A percentile compares a stretch with the other conserved stretches of the same genome.
Conservation (phyloP, 2,797 vertebrate genomes). For the Anableps anableps region DNA sequence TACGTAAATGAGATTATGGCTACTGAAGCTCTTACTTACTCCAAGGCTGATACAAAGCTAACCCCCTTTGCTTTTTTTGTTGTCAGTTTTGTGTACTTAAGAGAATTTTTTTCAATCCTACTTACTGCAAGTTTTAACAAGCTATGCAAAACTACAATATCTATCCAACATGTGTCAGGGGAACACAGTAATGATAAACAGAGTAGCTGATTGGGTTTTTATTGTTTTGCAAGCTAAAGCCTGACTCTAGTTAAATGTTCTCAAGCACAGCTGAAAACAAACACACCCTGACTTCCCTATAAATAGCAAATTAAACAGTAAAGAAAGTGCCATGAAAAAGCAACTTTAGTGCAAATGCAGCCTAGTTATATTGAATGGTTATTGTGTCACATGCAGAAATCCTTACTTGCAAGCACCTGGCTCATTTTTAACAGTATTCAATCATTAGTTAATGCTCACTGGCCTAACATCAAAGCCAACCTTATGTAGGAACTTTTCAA, state of each 20-base stretch:
- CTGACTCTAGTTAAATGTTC: slow-evolving; percentile 31
- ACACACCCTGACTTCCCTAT: slow-evolving; percentile 13
- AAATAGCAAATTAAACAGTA: slow-evolving; percentile 49
- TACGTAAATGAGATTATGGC: slow-evolving; percentile 61
- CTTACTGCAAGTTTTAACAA: slow-evolving; percentile 29
- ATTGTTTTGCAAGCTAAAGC: slow-evolving; percentile 15
- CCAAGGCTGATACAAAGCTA: slow-evolving; percentile 35
- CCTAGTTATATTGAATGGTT: slow-evolving; percentile 12
- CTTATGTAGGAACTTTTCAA: slow-evolving; percentile 39
- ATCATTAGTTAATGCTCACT: slow-evolving; percentile 10
- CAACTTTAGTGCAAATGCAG: slow-evolving; percentile 25
- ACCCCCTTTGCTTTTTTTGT: slow-evolving; percentile 8
- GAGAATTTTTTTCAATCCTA: slow-evolving; percentile 28
- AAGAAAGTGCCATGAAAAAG: slow-evolving; percentile 32
- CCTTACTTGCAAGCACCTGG: slow-evolving; percentile 45
- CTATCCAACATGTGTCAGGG: slow-evolving; percentile 15
- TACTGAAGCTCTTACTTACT: slow-evolving; percentile 50
- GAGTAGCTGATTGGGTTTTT: slow-evolving; percentile 16
- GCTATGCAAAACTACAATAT: slow-evolving; percentile 8
- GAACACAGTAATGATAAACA: slow-evolving; percentile 27
- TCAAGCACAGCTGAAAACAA: slow-evolving; percentile 18
- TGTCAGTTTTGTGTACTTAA: slow-evolving; percentile 28
- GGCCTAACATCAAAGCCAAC: slow-evolving; percentile 49
- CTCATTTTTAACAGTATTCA: slow-evolving; percentile 54
- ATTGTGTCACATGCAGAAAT: slow-evolving; percentile 47